A percentile compares a stretch with the other conserved stretches of the same genome.
Conservation (phyloP, 1,140 invertebrate genomes). For the Drosophila jambulina region DNA sequence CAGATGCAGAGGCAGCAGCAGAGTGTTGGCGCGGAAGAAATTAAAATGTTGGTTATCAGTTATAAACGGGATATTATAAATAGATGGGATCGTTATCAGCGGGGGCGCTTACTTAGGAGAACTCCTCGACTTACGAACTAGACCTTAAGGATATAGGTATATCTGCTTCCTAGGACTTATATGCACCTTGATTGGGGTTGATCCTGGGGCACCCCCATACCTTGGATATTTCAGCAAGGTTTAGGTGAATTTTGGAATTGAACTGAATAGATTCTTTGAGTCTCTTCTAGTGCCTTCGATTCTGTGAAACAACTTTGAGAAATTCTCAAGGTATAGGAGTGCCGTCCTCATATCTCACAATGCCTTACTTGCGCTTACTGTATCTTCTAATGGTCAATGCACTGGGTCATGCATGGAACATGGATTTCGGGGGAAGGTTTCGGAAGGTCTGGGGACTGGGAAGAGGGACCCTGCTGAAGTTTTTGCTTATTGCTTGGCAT, state of each 20-base stretch:
- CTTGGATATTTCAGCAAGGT: neutral
- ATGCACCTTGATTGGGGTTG: constrained; percentile 23
- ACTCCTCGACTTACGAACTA: constrained; percentile 18
- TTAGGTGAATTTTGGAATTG: neutral
- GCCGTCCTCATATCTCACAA: constrained; percentile 9
- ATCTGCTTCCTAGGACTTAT: constrained; percentile 19
- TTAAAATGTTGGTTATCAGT: constrained; percentile 51
- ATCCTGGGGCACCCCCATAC: constrained; percentile 3
- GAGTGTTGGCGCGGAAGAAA: constrained; percentile 32
- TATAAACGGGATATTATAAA: constrained; percentile 15
- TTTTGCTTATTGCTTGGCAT: constrained; percentile 21
- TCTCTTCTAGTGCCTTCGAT: neutral
- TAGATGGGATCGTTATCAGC: neutral
- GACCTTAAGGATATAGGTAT: constrained; percentile 1
- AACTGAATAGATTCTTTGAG: neutral
- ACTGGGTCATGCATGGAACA: constrained; percentile 20
- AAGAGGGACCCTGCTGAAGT: constrained; percentile 20
- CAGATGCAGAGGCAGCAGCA: constrained; percentile 36
- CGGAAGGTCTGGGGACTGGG: constrained; percentile 12
- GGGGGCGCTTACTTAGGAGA: constrained; percentile 2
- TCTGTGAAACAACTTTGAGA: neutral
- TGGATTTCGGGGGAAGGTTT: neutral
- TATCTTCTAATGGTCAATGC: constrained; percentile 23
- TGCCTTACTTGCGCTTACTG: constrained; percentile 5
- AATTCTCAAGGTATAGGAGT: neutral